phyloP scores from a whole-genome alignment of 2,797 vertebrate genomes.

The Vespertilio murinus region DNA sequence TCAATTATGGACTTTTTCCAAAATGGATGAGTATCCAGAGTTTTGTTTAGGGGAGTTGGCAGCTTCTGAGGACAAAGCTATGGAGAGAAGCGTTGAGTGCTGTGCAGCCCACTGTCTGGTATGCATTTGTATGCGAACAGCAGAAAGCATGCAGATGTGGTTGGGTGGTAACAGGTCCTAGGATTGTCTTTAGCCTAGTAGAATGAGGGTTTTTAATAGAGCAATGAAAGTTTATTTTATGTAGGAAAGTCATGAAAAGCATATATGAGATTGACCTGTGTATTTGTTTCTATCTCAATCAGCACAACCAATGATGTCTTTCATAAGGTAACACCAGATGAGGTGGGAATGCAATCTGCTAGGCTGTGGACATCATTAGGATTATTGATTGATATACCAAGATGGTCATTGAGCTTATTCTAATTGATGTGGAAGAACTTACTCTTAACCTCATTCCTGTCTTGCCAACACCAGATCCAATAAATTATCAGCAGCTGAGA shows the following conservation, averaged over 20 bases:
- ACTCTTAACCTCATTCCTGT: slow-evolving; percentile 88
- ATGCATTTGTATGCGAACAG: background rate
- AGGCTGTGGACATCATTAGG: slow-evolving; percentile 85
- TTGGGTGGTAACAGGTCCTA: background rate
- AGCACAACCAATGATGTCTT: slow-evolving; percentile 82
- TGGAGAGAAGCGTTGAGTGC: background rate
- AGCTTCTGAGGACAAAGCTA: slow-evolving; percentile 52
- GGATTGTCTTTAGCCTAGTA: background rate
- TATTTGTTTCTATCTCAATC: slow-evolving; percentile 83
- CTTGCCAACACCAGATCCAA: slow-evolving; percentile 84
- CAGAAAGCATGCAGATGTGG: background rate
- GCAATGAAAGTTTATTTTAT: background rate
- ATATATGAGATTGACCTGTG: background rate
- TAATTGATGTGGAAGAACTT: slow-evolving; percentile 84
- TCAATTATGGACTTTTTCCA: slow-evolving; percentile 68
- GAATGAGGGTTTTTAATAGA: background rate
- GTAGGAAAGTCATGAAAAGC: slow-evolving; percentile 1
- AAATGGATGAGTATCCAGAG: slow-evolving; percentile 55
- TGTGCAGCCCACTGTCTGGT: background rate
- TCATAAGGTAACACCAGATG: slow-evolving; percentile 60
- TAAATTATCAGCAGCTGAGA: slow-evolving; percentile 59
- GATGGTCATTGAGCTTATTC: slow-evolving; percentile 85
- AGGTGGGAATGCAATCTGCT: slow-evolving; percentile 65
- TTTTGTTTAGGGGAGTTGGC: slow-evolving; percentile 48
- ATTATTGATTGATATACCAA: slow-evolving; percentile 87